These are phyloP conservation scores for Anagyrus pseudococci DNA, from an alignment of 2,888 invertebrate species.

Conservation along the genomic window DNA sequence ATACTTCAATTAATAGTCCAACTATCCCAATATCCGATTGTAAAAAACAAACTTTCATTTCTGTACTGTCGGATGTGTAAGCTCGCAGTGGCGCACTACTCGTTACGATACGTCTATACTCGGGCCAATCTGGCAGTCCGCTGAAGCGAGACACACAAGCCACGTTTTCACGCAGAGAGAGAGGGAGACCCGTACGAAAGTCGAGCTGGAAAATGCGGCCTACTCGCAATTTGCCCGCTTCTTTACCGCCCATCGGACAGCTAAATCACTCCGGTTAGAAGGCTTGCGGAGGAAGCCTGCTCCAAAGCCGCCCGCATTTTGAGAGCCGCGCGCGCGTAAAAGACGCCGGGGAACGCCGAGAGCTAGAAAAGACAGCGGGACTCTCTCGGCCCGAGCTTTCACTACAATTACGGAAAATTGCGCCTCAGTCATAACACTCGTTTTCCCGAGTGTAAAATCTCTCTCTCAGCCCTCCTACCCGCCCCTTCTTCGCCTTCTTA, in stretches of 20 bases:
- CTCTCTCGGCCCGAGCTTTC: constrained; percentile 49
- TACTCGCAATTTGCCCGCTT: constrained; percentile 47
- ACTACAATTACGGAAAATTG: constrained; percentile 59
- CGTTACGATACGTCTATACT: too few species aligned
- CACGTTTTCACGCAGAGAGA: too few species aligned
- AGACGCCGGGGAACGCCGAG: not conserved
- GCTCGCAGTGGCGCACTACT: too few species aligned
- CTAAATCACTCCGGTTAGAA: constrained; percentile 56
- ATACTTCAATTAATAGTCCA: too few species aligned
- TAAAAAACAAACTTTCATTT: not conserved
- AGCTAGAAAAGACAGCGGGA: constrained; percentile 25
- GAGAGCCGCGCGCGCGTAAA: not conserved
- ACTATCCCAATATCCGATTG: too few species aligned
- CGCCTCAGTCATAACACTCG: constrained; percentile 53
- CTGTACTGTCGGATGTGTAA: too few species aligned
- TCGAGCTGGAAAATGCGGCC: constrained; percentile 39
- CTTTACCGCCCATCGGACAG: constrained; percentile 52
- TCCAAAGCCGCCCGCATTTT: constrained; percentile 6
- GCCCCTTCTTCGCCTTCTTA: not conserved
- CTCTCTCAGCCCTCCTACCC: not conserved
- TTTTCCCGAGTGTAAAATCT: constrained; percentile 48
- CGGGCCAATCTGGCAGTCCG: too few species aligned
- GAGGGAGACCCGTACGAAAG: not conserved
- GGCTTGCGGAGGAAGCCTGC: too few species aligned
- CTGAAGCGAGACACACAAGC: too few species aligned